A percentile compares a stretch with the other conserved stretches of the same genome.
Conservation (phyloP, 2,797 vertebrate species). For the Peromyscus eremicus region DNA sequence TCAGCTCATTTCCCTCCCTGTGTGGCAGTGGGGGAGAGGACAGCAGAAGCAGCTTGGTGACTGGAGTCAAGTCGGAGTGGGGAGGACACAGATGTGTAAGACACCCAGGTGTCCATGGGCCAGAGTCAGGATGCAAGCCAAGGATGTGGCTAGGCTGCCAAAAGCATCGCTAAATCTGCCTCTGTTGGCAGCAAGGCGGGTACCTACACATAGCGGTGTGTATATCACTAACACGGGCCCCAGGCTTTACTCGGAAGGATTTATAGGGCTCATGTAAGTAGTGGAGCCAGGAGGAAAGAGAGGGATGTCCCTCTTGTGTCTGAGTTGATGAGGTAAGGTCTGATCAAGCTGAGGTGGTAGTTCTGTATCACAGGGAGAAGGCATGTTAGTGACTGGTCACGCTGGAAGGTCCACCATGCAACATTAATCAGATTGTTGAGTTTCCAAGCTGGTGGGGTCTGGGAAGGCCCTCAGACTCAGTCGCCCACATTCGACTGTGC, state of each 20-base stretch:
- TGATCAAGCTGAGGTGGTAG: fast-evolving
- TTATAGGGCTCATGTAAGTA: neutral
- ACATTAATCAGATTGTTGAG: neutral
- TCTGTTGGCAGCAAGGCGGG: neutral
- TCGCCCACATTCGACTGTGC: neutral
- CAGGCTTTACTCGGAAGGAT: neutral
- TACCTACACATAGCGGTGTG: no score
- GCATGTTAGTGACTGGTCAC: neutral
- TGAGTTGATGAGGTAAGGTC: neutral
- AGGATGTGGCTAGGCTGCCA: conserved; percentile 34
- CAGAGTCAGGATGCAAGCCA: conserved; percentile 21
- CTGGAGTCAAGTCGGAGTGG: neutral
- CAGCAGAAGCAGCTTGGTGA: neutral
- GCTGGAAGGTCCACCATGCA: neutral
- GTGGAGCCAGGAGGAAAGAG: neutral
- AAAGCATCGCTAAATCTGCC: neutral
- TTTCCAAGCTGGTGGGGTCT: neutral
- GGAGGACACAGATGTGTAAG: conserved; percentile 55
- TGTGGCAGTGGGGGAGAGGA: neutral
- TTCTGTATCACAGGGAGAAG: neutral
- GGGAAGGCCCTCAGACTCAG: neutral
- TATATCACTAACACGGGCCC: neutral
- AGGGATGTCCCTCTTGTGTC: neutral
- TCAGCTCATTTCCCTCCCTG: conserved; percentile 58
- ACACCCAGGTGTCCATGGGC: conserved; percentile 9